A percentile compares a stretch with the other conserved stretches of the same genome.
These are phyloP conservation scores for Lasioglossum leucozonium DNA, from an alignment of 2,888 invertebrate genomes.

Conservation along the genomic window DNA sequence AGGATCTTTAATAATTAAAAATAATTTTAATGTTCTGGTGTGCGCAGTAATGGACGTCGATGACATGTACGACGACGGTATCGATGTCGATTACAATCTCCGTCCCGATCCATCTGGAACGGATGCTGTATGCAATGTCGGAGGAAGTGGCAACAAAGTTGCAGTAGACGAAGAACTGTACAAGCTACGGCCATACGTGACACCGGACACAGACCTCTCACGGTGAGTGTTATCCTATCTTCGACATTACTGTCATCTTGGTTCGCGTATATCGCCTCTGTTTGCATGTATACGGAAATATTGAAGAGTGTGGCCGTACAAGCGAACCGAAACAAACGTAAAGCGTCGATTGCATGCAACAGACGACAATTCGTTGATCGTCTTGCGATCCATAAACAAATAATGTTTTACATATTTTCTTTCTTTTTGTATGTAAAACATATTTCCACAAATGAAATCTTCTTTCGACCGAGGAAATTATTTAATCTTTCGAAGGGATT, in stretches of 20 bases:
- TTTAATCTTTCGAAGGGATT: neutral
- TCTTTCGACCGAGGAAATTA: no score
- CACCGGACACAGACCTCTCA: slow-evolving; percentile 73
- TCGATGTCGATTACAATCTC: slow-evolving; percentile 64
- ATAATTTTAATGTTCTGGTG: no score
- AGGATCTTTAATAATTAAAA: neutral
- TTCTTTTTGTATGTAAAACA: no score
- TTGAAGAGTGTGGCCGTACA: slow-evolving; percentile 68
- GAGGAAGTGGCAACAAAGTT: slow-evolving; percentile 69
- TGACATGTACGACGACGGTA: slow-evolving; percentile 67
- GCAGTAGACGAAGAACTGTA: slow-evolving; percentile 73
- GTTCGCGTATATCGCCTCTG: slow-evolving; percentile 21
- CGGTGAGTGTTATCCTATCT: slow-evolving; percentile 74
- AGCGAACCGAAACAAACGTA: slow-evolving; percentile 13
- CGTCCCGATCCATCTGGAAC: slow-evolving; percentile 50
- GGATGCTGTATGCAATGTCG: slow-evolving; percentile 49
- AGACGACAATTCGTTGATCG: neutral
- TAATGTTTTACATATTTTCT: no score
- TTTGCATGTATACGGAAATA: slow-evolving; percentile 67
- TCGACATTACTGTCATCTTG: no score
- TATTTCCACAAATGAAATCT: neutral
- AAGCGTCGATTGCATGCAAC: slow-evolving; percentile 45
- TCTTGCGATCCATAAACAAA: neutral
- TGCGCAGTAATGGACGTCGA: slow-evolving; percentile 77
- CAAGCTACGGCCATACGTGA: slow-evolving; percentile 75